Conservation (phyloP, 2,797 vertebrate genomes). For the Loriculus beryllinus region DNA sequence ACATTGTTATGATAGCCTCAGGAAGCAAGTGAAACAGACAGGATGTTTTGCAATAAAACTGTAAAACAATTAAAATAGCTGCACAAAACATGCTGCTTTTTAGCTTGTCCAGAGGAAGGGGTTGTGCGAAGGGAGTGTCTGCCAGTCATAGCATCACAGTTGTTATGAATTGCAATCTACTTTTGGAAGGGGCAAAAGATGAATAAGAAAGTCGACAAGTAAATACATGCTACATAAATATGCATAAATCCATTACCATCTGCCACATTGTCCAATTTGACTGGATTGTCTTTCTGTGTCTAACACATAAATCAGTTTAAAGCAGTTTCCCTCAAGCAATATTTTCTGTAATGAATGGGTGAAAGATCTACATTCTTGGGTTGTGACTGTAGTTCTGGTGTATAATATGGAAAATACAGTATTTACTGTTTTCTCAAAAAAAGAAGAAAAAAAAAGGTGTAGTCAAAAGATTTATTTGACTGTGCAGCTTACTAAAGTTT, state of each 20-base stretch:
- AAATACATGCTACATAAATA: conserved; percentile 76
- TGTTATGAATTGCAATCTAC: conserved; percentile 68
- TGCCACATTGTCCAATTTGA: conserved; percentile 73
- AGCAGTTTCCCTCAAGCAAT: conserved; percentile 67
- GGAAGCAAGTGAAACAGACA: conserved; percentile 73
- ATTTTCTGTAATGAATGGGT: conserved; percentile 68
- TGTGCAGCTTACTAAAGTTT: conserved; percentile 43
- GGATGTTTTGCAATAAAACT: conserved; percentile 79
- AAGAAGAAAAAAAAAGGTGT: neutral
- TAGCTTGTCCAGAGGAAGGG: conserved; percentile 61
- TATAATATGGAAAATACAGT: conserved; percentile 53
- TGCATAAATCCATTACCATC: conserved; percentile 76
- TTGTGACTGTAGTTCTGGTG: conserved; percentile 58
- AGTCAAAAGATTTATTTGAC: conserved; percentile 55
- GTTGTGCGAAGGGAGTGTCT: conserved; percentile 44
- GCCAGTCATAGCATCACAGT: conserved; percentile 47
- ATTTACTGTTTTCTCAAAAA: conserved; percentile 22
- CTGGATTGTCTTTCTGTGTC: conserved; percentile 67
- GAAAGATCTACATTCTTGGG: conserved; percentile 65
- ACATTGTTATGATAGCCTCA: conserved; percentile 74
- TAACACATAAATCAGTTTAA: conserved; percentile 76
- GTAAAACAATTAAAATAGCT: conserved; percentile 79
- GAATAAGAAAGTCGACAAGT: conserved; percentile 72
- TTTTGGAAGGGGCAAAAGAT: conserved; percentile 65
- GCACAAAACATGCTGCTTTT: conserved; percentile 63